Evolutionary conservation across 1,140 invertebrate species (phyloP), one percentile per base, ranked within the genome.

Genomic region (Caenorhabditis remanei): DNA sequence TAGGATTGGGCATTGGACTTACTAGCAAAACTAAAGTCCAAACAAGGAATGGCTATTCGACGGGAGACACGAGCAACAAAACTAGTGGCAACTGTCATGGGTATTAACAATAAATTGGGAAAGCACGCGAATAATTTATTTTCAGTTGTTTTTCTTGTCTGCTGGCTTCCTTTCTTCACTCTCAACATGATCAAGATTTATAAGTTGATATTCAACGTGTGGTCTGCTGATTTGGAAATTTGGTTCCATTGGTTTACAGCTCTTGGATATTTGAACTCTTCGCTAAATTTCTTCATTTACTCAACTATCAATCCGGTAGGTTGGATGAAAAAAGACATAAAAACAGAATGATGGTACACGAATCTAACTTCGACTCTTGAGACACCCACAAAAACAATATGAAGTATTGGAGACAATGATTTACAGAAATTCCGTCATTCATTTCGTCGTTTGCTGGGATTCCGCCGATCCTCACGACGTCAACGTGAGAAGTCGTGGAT

Each of bases 141-240:
- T 92, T 91, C 46, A 92, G 92, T 91, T 14, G 92, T 92, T 32
- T 92, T 92, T 56, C 87, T 92, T 21, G 85, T 90, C 71, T 93
- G 91, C 84, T 93, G 91, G 91, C 85, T 92, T n/a, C 91, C 91
- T 19, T 92, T 91, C 83, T 92, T 92, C 75, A 92, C 90, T 7
- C 67, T 93, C 67, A 92, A 92, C 61, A 91, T 92, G 88, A 85
- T 91, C 48, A 92, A 92, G 90, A 92, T 92, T 8, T 93, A 92
- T 79, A 87, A 90, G 55, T 84, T 92, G 14, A 86, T 90, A 46
- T 75, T 61, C 50, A 87, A 87, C 53, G 79, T 50, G 56, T 93
- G 92, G 91, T 82, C 91, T 16, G 41, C 85, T 13, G 58, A 92
- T 14, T 24, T 91, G 24, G 91, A 92, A 75, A 71, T 71, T 21